Conservation (phyloP, 2,888 invertebrate genomes). For the Dryadula phaetusa region DNA sequence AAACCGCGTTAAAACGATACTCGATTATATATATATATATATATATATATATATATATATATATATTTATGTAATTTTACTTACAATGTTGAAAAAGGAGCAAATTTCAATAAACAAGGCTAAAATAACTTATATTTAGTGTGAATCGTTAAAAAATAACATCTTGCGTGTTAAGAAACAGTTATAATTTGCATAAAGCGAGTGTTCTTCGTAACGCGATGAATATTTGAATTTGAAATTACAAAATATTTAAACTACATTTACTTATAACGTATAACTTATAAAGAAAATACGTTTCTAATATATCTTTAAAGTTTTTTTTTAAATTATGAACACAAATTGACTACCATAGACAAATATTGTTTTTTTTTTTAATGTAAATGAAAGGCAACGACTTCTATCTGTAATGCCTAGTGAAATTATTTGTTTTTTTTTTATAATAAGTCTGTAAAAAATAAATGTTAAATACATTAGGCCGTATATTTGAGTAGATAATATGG, state of each 20-base stretch:
- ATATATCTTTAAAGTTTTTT: background rate
- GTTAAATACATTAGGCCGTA: slow-evolving; percentile 2
- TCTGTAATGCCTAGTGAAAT: background rate
- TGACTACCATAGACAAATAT: background rate
- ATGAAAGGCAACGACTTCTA: background rate
- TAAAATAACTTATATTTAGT: background rate
- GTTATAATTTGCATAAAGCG: background rate
- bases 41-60: too few species aligned
- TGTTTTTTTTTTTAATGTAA: background rate
- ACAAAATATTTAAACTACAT: too few species aligned
- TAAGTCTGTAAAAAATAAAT: background rate
- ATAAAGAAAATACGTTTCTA: too few species aligned
- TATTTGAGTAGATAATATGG: background rate
- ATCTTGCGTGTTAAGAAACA: background rate
- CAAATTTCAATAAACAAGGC: background rate
- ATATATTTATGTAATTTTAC: too few species aligned
- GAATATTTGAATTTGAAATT: too few species aligned
- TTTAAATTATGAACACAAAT: background rate
- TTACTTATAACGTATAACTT: too few species aligned
- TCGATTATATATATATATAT: too few species aligned
- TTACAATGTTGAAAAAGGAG: too few species aligned
- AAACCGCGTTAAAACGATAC: too few species aligned
- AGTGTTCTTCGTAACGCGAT: slow-evolving; percentile 10
- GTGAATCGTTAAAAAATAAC: background rate
- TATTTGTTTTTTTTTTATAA: background rate